These are phyloP conservation scores for Pagetopsis macropterus DNA, from an alignment of 2,797 vertebrate genomes.

Conservation along the genomic window DNA sequence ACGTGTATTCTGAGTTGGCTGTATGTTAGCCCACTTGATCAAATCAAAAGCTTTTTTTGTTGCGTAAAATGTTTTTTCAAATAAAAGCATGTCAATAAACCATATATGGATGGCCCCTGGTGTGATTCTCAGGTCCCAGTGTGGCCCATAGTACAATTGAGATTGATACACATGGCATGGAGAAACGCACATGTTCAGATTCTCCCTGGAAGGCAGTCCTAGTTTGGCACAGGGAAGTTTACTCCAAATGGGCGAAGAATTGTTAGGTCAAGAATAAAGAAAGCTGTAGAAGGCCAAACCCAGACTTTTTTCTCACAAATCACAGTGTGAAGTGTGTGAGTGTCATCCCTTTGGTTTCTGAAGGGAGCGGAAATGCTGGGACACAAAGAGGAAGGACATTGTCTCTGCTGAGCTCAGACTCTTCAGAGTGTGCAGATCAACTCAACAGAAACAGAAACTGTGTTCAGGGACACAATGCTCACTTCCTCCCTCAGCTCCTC, in stretches of 20 bases:
- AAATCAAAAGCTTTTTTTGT: too few relatives aligned
- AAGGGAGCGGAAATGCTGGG: not conserved
- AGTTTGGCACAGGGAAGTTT: not conserved
- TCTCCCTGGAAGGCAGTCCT: not conserved
- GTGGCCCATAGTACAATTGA: too few relatives aligned
- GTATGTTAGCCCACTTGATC: too few relatives aligned
- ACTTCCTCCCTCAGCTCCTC: constrained; percentile 33
- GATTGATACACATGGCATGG: too few relatives aligned
- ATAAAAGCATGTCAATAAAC: too few relatives aligned
- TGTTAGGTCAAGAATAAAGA: not conserved
- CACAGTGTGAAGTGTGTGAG: not conserved
- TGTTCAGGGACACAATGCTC: constrained; percentile 39
- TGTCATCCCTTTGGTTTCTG: not conserved
- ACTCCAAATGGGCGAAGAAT: not conserved
- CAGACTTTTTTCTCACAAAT: not conserved
- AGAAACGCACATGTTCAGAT: too few relatives aligned
- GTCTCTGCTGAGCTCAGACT: not conserved
- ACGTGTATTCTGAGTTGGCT: too few relatives aligned
- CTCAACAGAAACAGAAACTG: constrained; percentile 15
- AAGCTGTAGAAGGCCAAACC: not conserved
- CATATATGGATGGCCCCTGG: too few relatives aligned
- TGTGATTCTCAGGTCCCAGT: too few relatives aligned
- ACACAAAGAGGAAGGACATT: not conserved
- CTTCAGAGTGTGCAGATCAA: not conserved
- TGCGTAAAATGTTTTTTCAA: too few relatives aligned